A percentile compares a stretch with the other conserved stretches of the same genome.
phyloP scores from a whole-genome alignment of 2,113 vertebrate genomes.

The Paramormyrops kingsleyae region DNA sequence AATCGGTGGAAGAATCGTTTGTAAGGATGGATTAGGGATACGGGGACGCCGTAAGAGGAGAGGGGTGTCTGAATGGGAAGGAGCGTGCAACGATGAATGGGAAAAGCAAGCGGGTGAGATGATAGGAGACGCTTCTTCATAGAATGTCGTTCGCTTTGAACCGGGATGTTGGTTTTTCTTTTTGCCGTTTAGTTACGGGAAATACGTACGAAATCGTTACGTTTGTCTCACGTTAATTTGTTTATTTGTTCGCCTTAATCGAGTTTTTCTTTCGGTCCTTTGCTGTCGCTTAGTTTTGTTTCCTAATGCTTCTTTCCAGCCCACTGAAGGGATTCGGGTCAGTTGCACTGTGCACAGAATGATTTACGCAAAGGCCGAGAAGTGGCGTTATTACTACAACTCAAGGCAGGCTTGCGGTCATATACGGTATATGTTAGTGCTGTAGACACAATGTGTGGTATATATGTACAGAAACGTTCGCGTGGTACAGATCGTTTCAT shows the following conservation, averaged over 20 bases:
- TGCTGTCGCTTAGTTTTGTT: not conserved
- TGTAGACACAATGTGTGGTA: not conserved
- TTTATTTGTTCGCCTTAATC: not conserved
- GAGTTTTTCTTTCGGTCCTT: not conserved
- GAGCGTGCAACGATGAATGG: not conserved
- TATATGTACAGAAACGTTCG: not conserved
- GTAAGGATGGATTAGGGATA: not conserved
- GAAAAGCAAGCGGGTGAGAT: not conserved
- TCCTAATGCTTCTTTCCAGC: not conserved
- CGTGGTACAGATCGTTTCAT: not conserved
- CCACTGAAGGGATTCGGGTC: not conserved
- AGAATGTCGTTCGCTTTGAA: not conserved
- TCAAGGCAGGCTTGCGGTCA: not conserved
- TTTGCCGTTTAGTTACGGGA: not conserved
- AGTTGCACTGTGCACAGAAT: not conserved
- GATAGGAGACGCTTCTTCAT: not conserved
- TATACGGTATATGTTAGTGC: not conserved
- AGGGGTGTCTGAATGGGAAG: not conserved
- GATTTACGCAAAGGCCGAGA: conserved; percentile 1
- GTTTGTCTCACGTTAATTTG: not conserved
- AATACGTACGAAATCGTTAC: not conserved
- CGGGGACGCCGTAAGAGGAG: not conserved
- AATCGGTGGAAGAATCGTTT: not conserved
- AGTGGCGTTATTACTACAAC: not conserved
- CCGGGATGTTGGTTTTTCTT: not conserved